Evolutionary conservation across 2,888 invertebrate species (phyloP).

Genomic region (Parnassius orleans): DNA sequence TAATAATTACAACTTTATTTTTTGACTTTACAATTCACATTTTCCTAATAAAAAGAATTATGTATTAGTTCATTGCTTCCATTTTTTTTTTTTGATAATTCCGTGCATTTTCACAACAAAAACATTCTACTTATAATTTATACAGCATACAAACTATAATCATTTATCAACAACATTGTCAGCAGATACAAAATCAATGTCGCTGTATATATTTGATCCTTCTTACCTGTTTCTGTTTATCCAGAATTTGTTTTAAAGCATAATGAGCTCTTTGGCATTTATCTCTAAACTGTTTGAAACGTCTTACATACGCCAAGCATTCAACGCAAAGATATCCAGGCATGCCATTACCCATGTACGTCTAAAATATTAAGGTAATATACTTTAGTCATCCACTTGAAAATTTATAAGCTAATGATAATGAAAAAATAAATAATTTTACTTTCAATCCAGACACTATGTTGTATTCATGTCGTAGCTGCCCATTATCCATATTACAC

Average conservation of each 20-base stretch:
- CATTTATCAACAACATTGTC: too few species aligned
- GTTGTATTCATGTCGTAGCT: constrained; percentile 56
- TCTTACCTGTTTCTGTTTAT: constrained; percentile 55
- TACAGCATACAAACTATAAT: too few species aligned
- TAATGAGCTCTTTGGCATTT: constrained; percentile 67
- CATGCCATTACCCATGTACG: constrained; percentile 48
- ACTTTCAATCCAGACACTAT: constrained; percentile 64
- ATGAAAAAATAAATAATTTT: constrained; percentile 26
- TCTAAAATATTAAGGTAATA: constrained; percentile 45
- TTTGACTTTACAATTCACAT: too few species aligned
- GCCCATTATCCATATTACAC: constrained; percentile 51
- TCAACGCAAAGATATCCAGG: constrained; percentile 64
- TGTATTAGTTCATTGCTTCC: too few species aligned
- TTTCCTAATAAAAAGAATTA: too few species aligned
- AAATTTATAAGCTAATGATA: not conserved
- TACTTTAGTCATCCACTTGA: not conserved
- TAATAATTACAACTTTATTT: too few species aligned
- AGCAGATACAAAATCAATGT: not conserved
- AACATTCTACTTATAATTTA: too few species aligned
- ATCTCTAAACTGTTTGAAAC: constrained; percentile 55
- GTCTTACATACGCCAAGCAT: constrained; percentile 53
- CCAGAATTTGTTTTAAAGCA: constrained; percentile 54
- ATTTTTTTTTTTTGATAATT: too few species aligned
- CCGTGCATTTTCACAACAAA: too few species aligned
- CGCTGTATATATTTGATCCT: constrained; percentile 12